These are phyloP conservation scores for Cheumatopsyche charites DNA, from an alignment of 1,140 invertebrate species.

Conservation along the genomic window DNA sequence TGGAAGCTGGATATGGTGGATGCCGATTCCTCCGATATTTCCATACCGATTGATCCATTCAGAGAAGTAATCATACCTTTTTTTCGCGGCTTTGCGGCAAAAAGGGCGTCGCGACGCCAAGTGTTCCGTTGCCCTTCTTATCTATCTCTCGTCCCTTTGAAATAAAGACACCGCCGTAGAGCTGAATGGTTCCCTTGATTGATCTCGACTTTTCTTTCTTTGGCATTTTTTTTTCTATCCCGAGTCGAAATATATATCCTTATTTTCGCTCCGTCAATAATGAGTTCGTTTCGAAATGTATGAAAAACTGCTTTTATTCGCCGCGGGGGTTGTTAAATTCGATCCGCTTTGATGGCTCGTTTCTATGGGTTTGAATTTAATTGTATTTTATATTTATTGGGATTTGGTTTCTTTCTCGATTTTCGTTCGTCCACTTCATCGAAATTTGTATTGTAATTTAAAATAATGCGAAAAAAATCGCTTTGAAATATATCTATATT, in stretches of 20 bases:
- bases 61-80: conserved; percentile 22
- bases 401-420: too few species aligned
- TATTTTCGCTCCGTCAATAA: neutral
- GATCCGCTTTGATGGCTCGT: too few species aligned
- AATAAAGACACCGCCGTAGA: conserved; percentile 20
- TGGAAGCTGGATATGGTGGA: neutral
- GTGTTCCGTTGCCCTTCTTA: conserved; percentile 13
- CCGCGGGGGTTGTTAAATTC: too few species aligned
- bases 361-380: too few species aligned
- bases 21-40: conserved; percentile 10
- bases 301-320: too few species aligned
- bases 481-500: too few species aligned
- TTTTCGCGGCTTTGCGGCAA: conserved; percentile 9
- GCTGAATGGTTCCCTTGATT: conserved; percentile 18
- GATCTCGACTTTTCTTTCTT: conserved; percentile 18
- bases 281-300: neutral
- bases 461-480: too few species aligned
- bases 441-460: too few species aligned
- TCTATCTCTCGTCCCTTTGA: conserved; percentile 11
- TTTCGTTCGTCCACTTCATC: too few species aligned
- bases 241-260: neutral
- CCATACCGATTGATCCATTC: conserved; percentile 26
- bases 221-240: neutral
- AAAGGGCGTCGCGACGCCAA: conserved; percentile 3
- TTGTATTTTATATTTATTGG: too few species aligned